Evolutionary conservation across 2,797 vertebrate genomes (phyloP).

Genomic region (Ctenopoma kingsleyae): DNA sequence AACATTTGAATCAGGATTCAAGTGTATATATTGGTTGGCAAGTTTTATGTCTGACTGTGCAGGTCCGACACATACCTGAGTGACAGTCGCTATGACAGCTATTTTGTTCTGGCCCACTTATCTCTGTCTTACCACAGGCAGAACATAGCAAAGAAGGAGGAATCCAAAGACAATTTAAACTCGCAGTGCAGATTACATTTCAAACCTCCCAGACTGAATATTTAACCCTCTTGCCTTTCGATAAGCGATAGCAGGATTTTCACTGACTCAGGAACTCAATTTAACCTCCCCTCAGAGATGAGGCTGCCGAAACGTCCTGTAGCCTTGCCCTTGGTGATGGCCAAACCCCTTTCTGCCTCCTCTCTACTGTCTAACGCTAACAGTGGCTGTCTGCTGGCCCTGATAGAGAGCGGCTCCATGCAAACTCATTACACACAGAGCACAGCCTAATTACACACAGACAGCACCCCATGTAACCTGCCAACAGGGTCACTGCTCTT

Average conservation of each 20-base stretch:
- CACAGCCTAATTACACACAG: constrained; percentile 89
- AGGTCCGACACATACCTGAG: constrained; percentile 61
- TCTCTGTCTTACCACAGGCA: constrained; percentile 72
- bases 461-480: constrained; percentile 88
- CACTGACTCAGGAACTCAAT: constrained; percentile 77
- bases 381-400: constrained; percentile 63
- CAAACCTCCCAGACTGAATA: constrained; percentile 80
- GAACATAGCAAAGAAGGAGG: constrained; percentile 59
- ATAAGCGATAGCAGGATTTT: constrained; percentile 78
- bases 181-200: constrained; percentile 77
- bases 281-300: constrained; percentile 70
- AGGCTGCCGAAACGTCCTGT: constrained; percentile 58
- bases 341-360: constrained; percentile 36
- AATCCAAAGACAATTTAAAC: constrained; percentile 81
- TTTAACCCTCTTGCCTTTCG: constrained; percentile 74
- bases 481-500: constrained; percentile 88
- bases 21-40: constrained; percentile 1
- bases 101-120: constrained; percentile 77
- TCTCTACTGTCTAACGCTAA: constrained; percentile 40
- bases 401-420: constrained; percentile 73
- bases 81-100: constrained; percentile 74
- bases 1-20: constrained; percentile 1
- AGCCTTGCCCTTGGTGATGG: constrained; percentile 70
- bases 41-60: constrained; percentile 35
- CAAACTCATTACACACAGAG: constrained; percentile 79